Evolutionary conservation across 1,140 invertebrate species (phyloP), one percentile per base, ranked within the genome.

Genomic region (Drosophila parabipectinata): DNA sequence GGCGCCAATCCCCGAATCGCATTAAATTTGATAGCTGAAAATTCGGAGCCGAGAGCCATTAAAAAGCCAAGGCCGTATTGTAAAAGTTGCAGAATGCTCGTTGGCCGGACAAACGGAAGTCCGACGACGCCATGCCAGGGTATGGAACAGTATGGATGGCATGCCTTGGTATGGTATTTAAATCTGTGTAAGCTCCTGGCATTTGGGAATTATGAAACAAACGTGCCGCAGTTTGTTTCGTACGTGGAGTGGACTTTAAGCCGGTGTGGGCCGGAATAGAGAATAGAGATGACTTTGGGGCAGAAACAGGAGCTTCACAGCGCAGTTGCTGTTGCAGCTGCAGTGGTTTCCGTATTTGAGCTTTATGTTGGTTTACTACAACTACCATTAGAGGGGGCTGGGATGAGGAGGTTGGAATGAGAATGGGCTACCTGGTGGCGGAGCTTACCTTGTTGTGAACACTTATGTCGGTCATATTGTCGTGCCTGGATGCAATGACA

Each of bases 401-500:
- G 10, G 12, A 28, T 26, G 0, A 39, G 12, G 6, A 1, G 45
- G 7, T 34, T 21, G 21, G 52, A 9, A 7, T 6, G 52, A 8
- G 18, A 30, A 6, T 3, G 14, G 28, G 15, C 10, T 4, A n/a
- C 14, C 12, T n/a, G 30, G 61, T 50, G 44, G 9, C 44, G 58
- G 56, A 30, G 15, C 73, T 89, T 79, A 92, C 91, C 91, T 91
- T 91, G 58, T 92, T 90, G 63, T 92, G 81, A 32, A 92, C 75
- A 88, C 85, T 90, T 37, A 92, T 92, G 53, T 92, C 91, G 41
- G 93, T 92, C 54, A 94, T 84, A 72, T 94, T 93, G 57, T 94
- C 93, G 58, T 94, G 92, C 92, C 94, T 92, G 60, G 95, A 94
- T 1, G 96, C 95, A 18, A 97, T 95, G 45, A 97, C 96, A 87